Percentiles rank a stretch among this genome's conserved stretches.
Evolutionary conservation across 2,888 invertebrate species (phyloP).

Genomic region (Cheilosia urbana): DNA sequence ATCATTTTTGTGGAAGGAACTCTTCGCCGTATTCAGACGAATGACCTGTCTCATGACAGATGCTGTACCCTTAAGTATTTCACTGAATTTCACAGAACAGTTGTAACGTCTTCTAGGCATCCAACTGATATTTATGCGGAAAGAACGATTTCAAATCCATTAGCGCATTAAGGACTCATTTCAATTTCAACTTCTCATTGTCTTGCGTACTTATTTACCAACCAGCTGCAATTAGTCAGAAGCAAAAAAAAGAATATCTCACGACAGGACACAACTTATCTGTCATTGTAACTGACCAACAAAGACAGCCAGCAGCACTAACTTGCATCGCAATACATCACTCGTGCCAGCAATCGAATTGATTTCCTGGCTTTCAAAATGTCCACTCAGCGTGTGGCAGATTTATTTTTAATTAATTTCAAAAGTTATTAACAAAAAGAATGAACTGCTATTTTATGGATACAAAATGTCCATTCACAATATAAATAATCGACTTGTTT

Average conservation of each 20-base stretch:
- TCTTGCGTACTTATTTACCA: not conserved
- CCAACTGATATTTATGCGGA: no score
- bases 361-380: constrained; percentile 55
- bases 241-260: not conserved
- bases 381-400: constrained; percentile 1
- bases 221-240: constrained; percentile 6
- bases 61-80: no score
- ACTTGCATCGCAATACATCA: constrained; percentile 26
- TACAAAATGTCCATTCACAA: not conserved
- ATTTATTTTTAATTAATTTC: constrained; percentile 26
- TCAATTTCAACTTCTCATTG: no score
- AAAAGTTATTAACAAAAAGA: constrained; percentile 13
- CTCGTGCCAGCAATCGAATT: not conserved
- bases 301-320: constrained; percentile 25
- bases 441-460: not conserved
- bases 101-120: no score
- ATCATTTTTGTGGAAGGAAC: no score
- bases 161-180: no score
- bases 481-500: not conserved
- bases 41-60: no score
- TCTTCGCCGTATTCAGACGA: no score
- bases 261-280: not conserved
- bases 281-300: constrained; percentile 20
- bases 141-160: no score
- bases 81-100: no score